Base-by-base conservation (phyloP, 2,113 vertebrate genomes). In the Suncus etruscus region DNA sequence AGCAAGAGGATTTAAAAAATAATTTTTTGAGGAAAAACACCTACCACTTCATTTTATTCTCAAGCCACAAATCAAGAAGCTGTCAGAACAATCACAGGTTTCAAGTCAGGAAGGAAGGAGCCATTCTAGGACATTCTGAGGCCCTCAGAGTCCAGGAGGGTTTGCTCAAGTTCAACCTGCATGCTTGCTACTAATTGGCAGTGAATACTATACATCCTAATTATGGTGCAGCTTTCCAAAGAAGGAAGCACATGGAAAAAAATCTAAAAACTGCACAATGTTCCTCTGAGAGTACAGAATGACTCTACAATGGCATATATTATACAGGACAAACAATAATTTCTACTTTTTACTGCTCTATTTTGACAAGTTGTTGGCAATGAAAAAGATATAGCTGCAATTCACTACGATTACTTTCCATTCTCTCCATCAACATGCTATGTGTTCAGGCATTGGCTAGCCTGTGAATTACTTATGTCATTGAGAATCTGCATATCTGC, bases 291-390 rank as follows among this genome's bases (percentile, higher is more conserved):
- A 95, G 72, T 81, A 91, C 65, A 93, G 88, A 88, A 81, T 95
- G 83, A 76, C 86, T 95, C 92, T 95, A 90, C 93, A 84, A 90
- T 86, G 58, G 92, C 83, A 95, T 96, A 90, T 61, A 95, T 96
- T 95, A 95, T 77, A 86, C 25, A 79, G 32, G 27, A 80, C n/a
- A 83, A 86, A 88, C 39, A 95, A 78, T 76, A 90, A 91, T 89
- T 85, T 93, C 83, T 31, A 91, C 8, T 48, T 45, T 83, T 61
- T 79, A 48, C 72, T 91, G 51, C 85, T 79, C 86, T 91, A 66
- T 86, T 90, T 95, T 93, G 91, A 76, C 72, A 90, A 84, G 61
- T 73, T 93, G 10, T 88, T 69, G 20, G n/a, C 73, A 90, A 80
- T 86, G 90, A 86, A 90, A 94, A 91, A 91, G 93, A 80, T 92